These are phyloP conservation scores for Sceloporus tristichus DNA, from an alignment of 2,113 vertebrate genomes.

Conservation along the genomic window DNA sequence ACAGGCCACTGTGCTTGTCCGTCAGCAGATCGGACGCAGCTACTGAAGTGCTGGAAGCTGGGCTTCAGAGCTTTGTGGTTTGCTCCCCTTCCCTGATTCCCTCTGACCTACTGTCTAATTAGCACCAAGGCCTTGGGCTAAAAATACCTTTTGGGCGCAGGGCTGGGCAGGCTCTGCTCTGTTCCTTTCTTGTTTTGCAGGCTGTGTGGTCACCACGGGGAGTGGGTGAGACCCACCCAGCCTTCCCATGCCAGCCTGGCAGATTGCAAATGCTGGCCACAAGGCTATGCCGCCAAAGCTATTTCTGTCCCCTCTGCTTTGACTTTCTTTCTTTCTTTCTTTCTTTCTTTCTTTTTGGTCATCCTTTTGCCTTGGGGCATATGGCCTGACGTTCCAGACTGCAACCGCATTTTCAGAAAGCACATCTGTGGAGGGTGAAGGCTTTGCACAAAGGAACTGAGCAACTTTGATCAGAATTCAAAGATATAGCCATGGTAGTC, in stretches of 20 bases:
- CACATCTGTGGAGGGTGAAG: background rate
- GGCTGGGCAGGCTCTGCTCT: conserved; percentile 36
- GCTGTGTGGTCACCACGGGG: conserved; percentile 47
- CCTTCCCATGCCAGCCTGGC: conserved; percentile 32
- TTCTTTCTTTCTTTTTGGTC: too few relatives aligned
- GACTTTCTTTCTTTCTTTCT: background rate
- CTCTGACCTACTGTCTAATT: conserved; percentile 44
- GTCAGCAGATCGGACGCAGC: background rate
- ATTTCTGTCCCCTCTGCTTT: conserved; percentile 10
- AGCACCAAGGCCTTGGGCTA: conserved; percentile 41
- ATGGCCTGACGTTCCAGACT: background rate
- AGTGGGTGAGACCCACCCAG: conserved; percentile 24
- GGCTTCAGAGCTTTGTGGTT: conserved; percentile 19
- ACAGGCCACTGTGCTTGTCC: background rate
- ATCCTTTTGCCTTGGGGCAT: background rate
- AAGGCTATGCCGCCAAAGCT: background rate
- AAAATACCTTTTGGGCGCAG: conserved; percentile 41
- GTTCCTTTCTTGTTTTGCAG: conserved; percentile 34
- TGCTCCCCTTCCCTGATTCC: conserved; percentile 40
- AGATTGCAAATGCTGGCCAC: conserved; percentile 24
- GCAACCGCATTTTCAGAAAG: background rate
- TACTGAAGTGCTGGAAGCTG: conserved; percentile 17
- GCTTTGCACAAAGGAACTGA: background rate
- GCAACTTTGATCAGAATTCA: background rate
- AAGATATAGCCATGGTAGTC: too few relatives aligned